phyloP scores from a whole-genome alignment of 2,888 invertebrate species.

The Nymphalis urticae region DNA sequence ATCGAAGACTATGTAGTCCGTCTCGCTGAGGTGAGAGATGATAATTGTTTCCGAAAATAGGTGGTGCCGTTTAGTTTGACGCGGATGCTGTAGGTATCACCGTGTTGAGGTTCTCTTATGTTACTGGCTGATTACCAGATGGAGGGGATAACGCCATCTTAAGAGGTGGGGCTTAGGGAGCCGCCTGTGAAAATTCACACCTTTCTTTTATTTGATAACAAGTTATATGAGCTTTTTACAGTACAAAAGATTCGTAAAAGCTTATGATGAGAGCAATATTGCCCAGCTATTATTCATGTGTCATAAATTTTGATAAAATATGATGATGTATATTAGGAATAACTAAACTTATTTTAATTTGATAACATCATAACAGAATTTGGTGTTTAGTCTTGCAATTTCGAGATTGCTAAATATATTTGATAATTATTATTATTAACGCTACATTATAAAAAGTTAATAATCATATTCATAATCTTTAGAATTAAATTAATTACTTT shows the following conservation, averaged over 20 bases:
- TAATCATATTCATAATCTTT: no score
- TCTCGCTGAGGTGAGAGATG: constrained; percentile 49
- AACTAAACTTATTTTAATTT: neutral
- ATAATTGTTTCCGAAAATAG: constrained; percentile 80
- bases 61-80: constrained; percentile 62
- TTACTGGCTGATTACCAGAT: constrained; percentile 64
- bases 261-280: constrained; percentile 77
- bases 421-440: no score
- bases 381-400: neutral
- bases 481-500: no score
- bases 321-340: constrained; percentile 24
- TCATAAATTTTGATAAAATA: constrained; percentile 55
- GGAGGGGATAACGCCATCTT: constrained; percentile 79
- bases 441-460: no score
- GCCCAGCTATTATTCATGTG: constrained; percentile 74
- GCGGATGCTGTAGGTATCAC: constrained; percentile 70
- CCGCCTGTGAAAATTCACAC: constrained; percentile 80
- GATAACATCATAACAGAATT: neutral
- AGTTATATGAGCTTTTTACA: constrained; percentile 77
- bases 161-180: constrained; percentile 69
- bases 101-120: constrained; percentile 60
- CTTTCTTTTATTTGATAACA: constrained; percentile 81
- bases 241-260: constrained; percentile 79
- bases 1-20: constrained; percentile 34
- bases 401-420: neutral